Percentiles rank a stretch among this genome's conserved stretches.
These are phyloP conservation scores for Drosophila acutilabella DNA, from an alignment of 2,888 invertebrate genomes.

Conservation along the genomic window DNA sequence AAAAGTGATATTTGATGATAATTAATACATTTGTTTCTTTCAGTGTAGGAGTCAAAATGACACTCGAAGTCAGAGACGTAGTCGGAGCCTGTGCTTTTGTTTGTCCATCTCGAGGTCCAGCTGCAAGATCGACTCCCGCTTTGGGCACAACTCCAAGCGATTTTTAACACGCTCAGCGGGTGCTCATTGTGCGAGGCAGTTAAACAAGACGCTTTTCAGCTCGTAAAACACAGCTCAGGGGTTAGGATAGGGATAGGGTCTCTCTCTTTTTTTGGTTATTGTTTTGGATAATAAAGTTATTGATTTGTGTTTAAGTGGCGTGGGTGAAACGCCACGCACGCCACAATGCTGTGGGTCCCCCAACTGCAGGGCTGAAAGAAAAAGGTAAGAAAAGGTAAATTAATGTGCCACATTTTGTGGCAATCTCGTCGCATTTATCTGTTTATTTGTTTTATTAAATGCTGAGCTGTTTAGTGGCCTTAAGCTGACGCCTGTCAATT, in stretches of 20 bases:
- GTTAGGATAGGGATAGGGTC: slow-evolving; percentile 10
- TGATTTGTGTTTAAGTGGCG: slow-evolving; percentile 78
- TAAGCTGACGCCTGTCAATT: slow-evolving; percentile 74
- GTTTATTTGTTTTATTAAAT: slow-evolving; percentile 77
- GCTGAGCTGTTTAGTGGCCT: slow-evolving; percentile 63
- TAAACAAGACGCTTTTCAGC: slow-evolving; percentile 79
- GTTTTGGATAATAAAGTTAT: slow-evolving; percentile 72
- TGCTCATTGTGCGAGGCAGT: slow-evolving; percentile 75
- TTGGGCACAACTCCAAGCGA: slow-evolving; percentile 60
- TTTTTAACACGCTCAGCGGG: slow-evolving; percentile 78
- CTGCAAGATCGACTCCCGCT: slow-evolving; percentile 19
- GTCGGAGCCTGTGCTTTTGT: slow-evolving; percentile 15
- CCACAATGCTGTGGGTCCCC: slow-evolving; percentile 51
- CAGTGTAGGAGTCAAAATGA: slow-evolving; percentile 1
- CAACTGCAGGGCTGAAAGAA: too few relatives aligned
- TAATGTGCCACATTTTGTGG: slow-evolving; percentile 63
- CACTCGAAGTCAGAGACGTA: background rate
- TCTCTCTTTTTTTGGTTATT: slow-evolving; percentile 17
- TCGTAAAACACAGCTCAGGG: slow-evolving; percentile 69
- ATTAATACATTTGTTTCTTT: too few relatives aligned
- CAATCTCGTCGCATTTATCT: slow-evolving; percentile 56
- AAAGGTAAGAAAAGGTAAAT: slow-evolving; percentile 39
- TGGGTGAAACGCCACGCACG: slow-evolving; percentile 57
- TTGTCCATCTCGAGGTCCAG: slow-evolving; percentile 17
- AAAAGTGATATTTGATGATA: too few relatives aligned